A percentile compares a stretch with the other conserved stretches of the same genome.
Evolutionary conservation across 2,888 invertebrate genomes (phyloP).

Genomic region (Allolobophora icterica): DNA sequence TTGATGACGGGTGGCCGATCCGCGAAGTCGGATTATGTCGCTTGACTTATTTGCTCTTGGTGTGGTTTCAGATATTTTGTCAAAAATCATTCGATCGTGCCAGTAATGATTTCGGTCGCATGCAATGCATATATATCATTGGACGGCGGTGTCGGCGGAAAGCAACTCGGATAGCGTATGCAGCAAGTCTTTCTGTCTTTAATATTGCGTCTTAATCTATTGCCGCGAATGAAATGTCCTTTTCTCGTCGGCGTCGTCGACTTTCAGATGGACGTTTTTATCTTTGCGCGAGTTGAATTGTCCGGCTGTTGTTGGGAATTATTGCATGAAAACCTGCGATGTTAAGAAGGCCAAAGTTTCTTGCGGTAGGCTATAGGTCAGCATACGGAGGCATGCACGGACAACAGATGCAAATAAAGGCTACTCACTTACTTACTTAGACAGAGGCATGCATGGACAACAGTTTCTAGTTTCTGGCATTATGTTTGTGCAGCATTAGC

Average conservation of each 20-base stretch:
- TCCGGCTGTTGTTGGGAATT: neutral
- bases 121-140: conserved; percentile 27
- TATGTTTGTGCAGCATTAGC: neutral
- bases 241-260: neutral
- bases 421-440: no score
- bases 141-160: neutral
- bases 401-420: no score
- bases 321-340: neutral
- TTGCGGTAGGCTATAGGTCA: neutral
- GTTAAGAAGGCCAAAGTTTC: neutral
- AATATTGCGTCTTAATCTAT: conserved; percentile 23
- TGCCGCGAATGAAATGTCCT: neutral
- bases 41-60: conserved; percentile 27
- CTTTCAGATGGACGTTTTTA: neutral
- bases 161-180: neutral
- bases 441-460: neutral
- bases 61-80: conserved; percentile 28
- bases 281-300: conserved; percentile 1
- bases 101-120: conserved; percentile 24
- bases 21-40: conserved; percentile 23
- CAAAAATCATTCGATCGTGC: conserved; percentile 25
- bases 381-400: neutral
- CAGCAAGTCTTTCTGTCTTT: neutral
- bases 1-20: neutral
- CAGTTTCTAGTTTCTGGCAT: neutral